Evolutionary conservation across 1,140 invertebrate species (phyloP).

Genomic region (Carcinoscorpius rotundicauda): DNA sequence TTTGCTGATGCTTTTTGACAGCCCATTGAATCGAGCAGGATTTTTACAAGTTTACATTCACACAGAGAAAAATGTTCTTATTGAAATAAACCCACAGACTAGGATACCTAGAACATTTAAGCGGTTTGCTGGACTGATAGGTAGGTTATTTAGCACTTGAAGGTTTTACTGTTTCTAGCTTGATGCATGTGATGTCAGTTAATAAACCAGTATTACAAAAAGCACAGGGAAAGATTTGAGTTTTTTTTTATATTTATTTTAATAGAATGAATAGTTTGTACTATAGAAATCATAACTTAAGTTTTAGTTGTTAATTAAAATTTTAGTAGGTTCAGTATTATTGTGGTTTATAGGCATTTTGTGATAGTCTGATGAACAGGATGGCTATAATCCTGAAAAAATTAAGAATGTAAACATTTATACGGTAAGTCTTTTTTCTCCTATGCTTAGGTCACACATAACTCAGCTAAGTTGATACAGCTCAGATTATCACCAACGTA

Average conservation of each 20-base stretch:
- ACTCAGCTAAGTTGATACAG: too few relatives aligned
- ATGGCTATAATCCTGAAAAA: too few relatives aligned
- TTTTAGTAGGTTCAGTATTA: too few relatives aligned
- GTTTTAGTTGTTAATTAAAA: too few relatives aligned
- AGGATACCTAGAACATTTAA: conserved; percentile 97
- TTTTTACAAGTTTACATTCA: conserved; percentile 75
- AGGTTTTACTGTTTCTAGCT: conserved; percentile 7
- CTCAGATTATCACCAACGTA: too few relatives aligned
- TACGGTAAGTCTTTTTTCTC: too few relatives aligned
- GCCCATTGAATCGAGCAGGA: conserved; percentile 62
- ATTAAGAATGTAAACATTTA: too few relatives aligned
- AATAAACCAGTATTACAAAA: neutral
- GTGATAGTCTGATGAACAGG: too few relatives aligned
- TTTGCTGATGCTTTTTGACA: conserved; percentile 86
- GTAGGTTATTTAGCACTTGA: conserved; percentile 40
- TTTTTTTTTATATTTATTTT: conserved; percentile 6
- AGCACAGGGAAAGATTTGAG: neutral
- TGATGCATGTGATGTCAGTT: conserved; percentile 3
- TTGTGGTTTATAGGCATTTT: too few relatives aligned
- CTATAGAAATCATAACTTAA: too few relatives aligned
- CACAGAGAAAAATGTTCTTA: conserved; percentile 92
- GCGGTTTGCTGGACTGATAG: conserved; percentile 95
- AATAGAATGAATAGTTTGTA: neutral
- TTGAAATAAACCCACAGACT: conserved; percentile 97
- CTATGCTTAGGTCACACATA: too few relatives aligned